Evolutionary conservation across 2,797 vertebrate genomes (phyloP).

Genomic region (Acipenser oxyrinchus): DNA sequence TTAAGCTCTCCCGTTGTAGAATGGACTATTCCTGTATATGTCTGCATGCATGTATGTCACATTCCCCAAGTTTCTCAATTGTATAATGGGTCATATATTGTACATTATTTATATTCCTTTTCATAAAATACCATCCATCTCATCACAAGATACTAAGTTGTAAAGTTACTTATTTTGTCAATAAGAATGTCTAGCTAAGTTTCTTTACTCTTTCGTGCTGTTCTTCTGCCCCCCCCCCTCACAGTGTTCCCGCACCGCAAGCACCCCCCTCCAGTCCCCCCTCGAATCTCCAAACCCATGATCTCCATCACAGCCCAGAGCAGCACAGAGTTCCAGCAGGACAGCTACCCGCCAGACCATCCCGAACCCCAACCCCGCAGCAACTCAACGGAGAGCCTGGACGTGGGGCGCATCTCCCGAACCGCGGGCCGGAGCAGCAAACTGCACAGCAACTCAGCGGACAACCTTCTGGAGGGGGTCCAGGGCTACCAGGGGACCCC

Average conservation of each 20-base stretch:
- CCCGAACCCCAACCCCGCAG: slow-evolving; percentile 70
- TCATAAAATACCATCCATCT: too few species aligned
- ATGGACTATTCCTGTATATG: too few species aligned
- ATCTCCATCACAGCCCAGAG: slow-evolving; percentile 94
- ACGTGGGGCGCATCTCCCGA: slow-evolving; percentile 53
- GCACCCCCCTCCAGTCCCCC: slow-evolving; percentile 88
- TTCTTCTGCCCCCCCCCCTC: not conserved
- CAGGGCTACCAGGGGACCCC: slow-evolving; percentile 46
- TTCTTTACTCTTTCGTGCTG: not conserved
- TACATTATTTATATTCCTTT: too few species aligned
- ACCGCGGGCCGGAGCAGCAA: slow-evolving; percentile 46
- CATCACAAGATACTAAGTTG: too few species aligned
- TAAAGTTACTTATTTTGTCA: too few species aligned
- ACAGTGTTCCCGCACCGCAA: slow-evolving; percentile 94
- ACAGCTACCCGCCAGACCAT: slow-evolving; percentile 60
- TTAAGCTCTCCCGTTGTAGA: too few species aligned
- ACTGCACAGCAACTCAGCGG: slow-evolving; percentile 79
- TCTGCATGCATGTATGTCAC: too few species aligned
- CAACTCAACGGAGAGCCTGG: slow-evolving; percentile 89
- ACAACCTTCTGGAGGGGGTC: slow-evolving; percentile 62
- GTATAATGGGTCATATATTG: too few species aligned
- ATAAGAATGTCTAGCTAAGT: too few species aligned
- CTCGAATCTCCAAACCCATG: slow-evolving; percentile 93
- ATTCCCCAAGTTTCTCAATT: too few species aligned
- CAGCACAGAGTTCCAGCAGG: slow-evolving; percentile 95